phyloP scores from a whole-genome alignment of 2,888 invertebrate species.

The Rhamnusium bicolor region DNA sequence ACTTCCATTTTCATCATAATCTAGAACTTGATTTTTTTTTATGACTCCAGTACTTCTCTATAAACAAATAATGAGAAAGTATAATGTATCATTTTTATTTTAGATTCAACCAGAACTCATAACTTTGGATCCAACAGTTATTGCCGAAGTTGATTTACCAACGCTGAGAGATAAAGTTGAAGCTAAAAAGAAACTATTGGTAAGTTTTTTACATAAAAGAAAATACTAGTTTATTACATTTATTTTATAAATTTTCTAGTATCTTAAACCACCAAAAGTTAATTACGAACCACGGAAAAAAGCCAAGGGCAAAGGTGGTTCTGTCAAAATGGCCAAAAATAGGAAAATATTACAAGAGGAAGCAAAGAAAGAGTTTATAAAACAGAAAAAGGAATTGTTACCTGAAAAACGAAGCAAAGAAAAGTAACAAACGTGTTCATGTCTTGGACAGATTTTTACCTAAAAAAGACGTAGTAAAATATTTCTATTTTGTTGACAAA shows the following conservation, averaged over 20 bases:
- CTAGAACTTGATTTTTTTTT: too few relatives aligned
- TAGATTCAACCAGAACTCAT: slow-evolving; percentile 94
- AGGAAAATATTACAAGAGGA: slow-evolving; percentile 85
- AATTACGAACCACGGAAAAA: slow-evolving; percentile 85
- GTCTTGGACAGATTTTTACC: slow-evolving; percentile 83
- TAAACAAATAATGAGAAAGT: too few relatives aligned
- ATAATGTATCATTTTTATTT: too few relatives aligned
- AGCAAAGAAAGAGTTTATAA: slow-evolving; percentile 76
- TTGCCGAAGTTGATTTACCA: slow-evolving; percentile 88
- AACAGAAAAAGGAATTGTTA: slow-evolving; percentile 70
- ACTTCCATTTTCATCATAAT: too few relatives aligned
- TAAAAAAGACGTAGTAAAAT: slow-evolving; percentile 65
- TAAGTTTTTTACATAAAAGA: slow-evolving; percentile 63
- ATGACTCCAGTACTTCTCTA: too few relatives aligned
- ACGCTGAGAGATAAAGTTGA: slow-evolving; percentile 85
- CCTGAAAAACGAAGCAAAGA: slow-evolving; percentile 65
- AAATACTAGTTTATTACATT: not conserved
- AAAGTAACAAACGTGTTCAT: slow-evolving; percentile 61
- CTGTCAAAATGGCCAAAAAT: slow-evolving; percentile 80
- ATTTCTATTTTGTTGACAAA: not conserved
- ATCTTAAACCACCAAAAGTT: slow-evolving; percentile 84
- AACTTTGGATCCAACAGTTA: slow-evolving; percentile 86
- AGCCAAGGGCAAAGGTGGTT: slow-evolving; percentile 83
- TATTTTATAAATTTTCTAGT: slow-evolving; percentile 73
- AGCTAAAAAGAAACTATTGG: slow-evolving; percentile 81